phyloP scores from a whole-genome alignment of 2,113 vertebrate species.

The Psophia crepitans region DNA sequence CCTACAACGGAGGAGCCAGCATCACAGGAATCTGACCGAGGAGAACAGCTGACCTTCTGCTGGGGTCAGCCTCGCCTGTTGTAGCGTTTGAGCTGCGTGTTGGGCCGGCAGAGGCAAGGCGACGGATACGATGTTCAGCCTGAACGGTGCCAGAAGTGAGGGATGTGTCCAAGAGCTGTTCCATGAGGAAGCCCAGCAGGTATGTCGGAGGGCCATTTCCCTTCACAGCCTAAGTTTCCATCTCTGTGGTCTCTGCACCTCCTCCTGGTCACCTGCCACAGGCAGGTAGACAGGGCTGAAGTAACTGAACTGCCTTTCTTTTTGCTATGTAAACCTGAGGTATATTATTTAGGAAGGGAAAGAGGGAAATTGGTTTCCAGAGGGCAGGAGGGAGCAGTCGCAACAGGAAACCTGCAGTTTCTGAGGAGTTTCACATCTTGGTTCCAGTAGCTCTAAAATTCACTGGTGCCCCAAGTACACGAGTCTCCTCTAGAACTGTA shows the following conservation, averaged over 20 bases:
- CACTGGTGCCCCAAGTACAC: not conserved
- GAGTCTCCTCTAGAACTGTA: not conserved
- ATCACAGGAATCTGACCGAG: not conserved
- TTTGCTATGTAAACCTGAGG: not conserved
- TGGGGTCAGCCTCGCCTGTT: rapidly evolving
- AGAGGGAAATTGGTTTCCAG: not conserved
- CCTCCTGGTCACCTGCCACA: not conserved
- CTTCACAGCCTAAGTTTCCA: not conserved
- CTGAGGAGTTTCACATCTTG: not conserved
- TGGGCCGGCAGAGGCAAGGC: not conserved
- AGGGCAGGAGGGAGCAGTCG: not conserved
- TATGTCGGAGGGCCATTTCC: conserved; percentile 21
- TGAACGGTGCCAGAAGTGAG: not conserved
- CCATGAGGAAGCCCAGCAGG: conserved; percentile 93
- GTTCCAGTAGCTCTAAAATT: not conserved
- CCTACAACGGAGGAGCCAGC: not conserved
- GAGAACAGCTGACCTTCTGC: not conserved
- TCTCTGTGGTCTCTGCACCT: not conserved
- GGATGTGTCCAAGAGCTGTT: conserved; percentile 86
- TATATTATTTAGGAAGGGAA: not conserved
- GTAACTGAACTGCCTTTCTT: not conserved
- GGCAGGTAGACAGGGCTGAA: not conserved
- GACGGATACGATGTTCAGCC: not conserved
- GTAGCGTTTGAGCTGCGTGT: not conserved
- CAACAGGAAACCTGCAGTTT: not conserved